A percentile compares a stretch with the other conserved stretches of the same genome.
phyloP scores from a whole-genome alignment of 2,113 vertebrate species.

The Dendropsophus ebraccatus region DNA sequence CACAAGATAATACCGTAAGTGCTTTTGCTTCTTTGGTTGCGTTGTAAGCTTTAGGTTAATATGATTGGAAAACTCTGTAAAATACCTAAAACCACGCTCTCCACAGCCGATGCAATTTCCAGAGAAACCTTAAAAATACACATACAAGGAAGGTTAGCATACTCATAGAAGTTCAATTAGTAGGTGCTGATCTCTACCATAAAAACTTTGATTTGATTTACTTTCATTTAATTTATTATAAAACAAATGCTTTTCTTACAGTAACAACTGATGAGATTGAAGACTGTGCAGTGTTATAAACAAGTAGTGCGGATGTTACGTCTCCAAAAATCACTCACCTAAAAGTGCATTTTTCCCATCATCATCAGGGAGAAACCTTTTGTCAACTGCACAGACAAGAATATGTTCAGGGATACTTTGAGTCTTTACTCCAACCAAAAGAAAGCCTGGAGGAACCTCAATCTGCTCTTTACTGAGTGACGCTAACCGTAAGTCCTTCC shows the following conservation, averaged over 20 bases:
- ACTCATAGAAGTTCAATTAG: too few species aligned
- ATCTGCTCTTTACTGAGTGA: slow-evolving; percentile 90
- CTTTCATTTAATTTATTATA: too few species aligned
- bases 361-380: slow-evolving; percentile 94
- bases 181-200: too few species aligned
- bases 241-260: neutral
- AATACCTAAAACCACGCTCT: slow-evolving; percentile 97
- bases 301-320: neutral
- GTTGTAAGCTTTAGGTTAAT: slow-evolving; percentile 98
- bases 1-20: slow-evolving; percentile 99
- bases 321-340: slow-evolving; percentile 75
- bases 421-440: slow-evolving; percentile 95
- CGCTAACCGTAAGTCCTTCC: slow-evolving; percentile 94
- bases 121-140: slow-evolving; percentile 85
- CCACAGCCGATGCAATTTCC: slow-evolving; percentile 98
- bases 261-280: neutral
- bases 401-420: slow-evolving; percentile 94
- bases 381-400: slow-evolving; percentile 95
- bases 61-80: slow-evolving; percentile 98
- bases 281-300: neutral
- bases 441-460: slow-evolving; percentile 90
- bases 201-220: too few species aligned
- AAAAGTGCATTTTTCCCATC: slow-evolving; percentile 99
- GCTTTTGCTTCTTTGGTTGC: slow-evolving; percentile 99
- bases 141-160: too few species aligned